Evolutionary conservation across 2,113 vertebrate genomes (phyloP).

Genomic region (Miniopterus natalensis): DNA sequence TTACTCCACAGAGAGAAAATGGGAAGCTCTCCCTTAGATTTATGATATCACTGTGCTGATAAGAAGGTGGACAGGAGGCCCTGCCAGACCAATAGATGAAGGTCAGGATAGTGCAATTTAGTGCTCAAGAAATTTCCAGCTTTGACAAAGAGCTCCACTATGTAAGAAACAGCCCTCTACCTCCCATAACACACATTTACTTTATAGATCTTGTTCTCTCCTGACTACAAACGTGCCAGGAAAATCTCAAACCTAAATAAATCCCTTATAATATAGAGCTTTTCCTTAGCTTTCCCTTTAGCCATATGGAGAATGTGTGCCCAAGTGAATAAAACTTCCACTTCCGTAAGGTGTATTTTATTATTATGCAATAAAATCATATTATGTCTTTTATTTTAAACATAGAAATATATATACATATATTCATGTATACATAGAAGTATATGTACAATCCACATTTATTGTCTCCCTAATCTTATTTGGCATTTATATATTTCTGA

Average conservation of each 20-base stretch:
- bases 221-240: not conserved
- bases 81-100: not conserved
- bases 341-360: not conserved
- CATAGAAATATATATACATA: not conserved
- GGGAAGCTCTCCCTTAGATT: not conserved
- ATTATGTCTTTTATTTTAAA: conserved; percentile 10
- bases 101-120: not conserved
- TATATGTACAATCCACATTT: not conserved
- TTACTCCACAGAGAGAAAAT: not conserved
- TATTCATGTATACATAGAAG: too few species aligned
- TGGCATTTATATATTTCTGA: not conserved
- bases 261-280: not conserved
- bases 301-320: not conserved
- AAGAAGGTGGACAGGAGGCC: not conserved
- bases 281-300: not conserved
- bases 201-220: not conserved
- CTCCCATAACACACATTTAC: not conserved
- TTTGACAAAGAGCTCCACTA: not conserved
- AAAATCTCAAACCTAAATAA: not conserved
- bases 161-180: not conserved
- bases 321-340: not conserved
- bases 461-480: not conserved
- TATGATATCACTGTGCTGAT: not conserved
- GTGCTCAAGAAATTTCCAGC: not conserved
- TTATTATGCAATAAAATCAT: not conserved